phyloP scores from a whole-genome alignment of 2,113 vertebrate species.

The Syrmaticus mikado region DNA sequence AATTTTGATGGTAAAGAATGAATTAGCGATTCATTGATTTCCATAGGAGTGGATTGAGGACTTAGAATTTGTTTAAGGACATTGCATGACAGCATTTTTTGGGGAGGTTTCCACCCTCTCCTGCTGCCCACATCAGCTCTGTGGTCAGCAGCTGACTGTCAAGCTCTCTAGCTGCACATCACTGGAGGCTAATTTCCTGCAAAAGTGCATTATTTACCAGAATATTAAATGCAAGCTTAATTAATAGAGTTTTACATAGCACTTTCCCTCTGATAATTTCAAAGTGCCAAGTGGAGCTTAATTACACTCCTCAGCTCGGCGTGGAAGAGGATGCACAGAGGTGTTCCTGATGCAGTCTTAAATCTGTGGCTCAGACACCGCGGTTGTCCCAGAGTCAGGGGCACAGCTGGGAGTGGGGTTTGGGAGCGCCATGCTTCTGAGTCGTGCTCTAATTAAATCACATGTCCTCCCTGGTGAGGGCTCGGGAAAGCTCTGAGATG shows the following conservation, averaged over 20 bases:
- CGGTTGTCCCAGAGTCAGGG: neutral
- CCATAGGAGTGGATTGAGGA: neutral
- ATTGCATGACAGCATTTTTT: neutral
- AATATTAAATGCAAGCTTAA: conserved; percentile 54
- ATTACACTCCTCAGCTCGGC: conserved; percentile 30
- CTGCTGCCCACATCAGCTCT: neutral
- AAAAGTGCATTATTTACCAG: conserved; percentile 18
- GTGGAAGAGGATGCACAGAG: neutral
- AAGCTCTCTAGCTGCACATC: neutral
- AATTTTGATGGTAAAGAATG: neutral
- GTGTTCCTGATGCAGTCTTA: neutral
- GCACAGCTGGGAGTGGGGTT: neutral
- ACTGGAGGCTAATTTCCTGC: neutral
- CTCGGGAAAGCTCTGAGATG: neutral
- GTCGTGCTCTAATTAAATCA: conserved; percentile 1
- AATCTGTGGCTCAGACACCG: neutral
- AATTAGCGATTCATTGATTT: neutral
- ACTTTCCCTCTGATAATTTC: conserved; percentile 50
- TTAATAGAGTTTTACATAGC: conserved; percentile 30
- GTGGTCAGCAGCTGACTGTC: neutral
- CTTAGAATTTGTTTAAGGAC: neutral
- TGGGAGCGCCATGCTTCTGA: neutral
- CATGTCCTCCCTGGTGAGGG: neutral
- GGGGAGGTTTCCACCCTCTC: neutral
- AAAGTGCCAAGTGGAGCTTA: conserved; percentile 37